These are phyloP conservation scores for Nesospiza acunhae DNA, from an alignment of 2,113 vertebrate species.

Conservation along the genomic window DNA sequence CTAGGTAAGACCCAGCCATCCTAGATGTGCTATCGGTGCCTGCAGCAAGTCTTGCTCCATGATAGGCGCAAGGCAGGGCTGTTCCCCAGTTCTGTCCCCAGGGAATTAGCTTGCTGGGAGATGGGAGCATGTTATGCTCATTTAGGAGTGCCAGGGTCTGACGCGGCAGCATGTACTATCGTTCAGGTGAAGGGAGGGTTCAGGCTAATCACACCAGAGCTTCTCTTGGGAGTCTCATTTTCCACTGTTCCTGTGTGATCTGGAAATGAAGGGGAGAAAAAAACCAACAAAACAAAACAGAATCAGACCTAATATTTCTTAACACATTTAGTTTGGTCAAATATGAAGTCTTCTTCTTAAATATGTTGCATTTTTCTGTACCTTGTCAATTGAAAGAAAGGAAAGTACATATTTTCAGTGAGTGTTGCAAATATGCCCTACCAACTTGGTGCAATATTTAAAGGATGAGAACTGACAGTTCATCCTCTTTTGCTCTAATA, in stretches of 20 bases:
- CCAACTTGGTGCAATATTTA: neutral
- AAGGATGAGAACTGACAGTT: constrained; percentile 52
- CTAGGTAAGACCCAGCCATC: neutral
- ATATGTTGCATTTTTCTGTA: neutral
- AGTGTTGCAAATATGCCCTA: neutral
- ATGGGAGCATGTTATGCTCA: neutral
- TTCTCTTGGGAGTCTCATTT: neutral
- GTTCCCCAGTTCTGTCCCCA: neutral
- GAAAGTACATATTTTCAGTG: neutral
- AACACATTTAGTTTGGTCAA: neutral
- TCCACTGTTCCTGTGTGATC: neutral
- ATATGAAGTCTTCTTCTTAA: neutral
- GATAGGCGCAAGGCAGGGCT: neutral
- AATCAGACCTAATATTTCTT: neutral
- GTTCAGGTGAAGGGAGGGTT: neutral
- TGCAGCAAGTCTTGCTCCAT: neutral
- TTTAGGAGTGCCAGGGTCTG: neutral
- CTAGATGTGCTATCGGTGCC: neutral
- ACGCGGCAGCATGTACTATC: neutral
- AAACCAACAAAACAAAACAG: neutral
- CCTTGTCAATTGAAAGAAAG: neutral
- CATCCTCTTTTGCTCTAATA: constrained; percentile 34
- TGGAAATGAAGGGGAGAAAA: neutral
- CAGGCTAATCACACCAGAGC: neutral
- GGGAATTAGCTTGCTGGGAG: neutral